These are phyloP conservation scores for Heterotilapia buettikoferi DNA, from an alignment of 2,113 vertebrate species.

Conservation along the genomic window DNA sequence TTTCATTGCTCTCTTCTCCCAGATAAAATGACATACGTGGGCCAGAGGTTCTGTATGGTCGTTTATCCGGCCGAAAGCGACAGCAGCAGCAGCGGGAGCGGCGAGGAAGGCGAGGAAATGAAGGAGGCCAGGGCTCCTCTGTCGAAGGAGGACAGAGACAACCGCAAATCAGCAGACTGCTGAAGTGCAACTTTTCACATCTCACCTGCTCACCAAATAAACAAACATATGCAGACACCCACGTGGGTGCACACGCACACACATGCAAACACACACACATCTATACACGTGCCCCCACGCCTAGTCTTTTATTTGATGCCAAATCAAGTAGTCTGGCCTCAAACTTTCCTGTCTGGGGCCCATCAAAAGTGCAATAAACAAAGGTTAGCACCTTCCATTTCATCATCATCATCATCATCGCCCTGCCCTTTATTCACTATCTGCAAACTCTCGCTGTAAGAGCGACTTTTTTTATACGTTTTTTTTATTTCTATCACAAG, in stretches of 20 bases:
- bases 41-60: slow-evolving; percentile 87
- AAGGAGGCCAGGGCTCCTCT: slow-evolving; percentile 64
- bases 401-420: background rate
- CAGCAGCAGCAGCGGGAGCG: background rate
- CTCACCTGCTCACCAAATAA: background rate
- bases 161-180: slow-evolving; percentile 57
- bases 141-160: slow-evolving; percentile 49
- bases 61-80: slow-evolving; percentile 73
- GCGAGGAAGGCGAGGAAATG: slow-evolving; percentile 65
- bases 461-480: background rate
- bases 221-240: background rate
- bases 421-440: slow-evolving; percentile 18
- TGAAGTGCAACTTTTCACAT: slow-evolving; percentile 17
- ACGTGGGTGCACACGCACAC: background rate
- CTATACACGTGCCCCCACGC: background rate
- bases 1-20: background rate
- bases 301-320: background rate
- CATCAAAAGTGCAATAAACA: slow-evolving; percentile 38
- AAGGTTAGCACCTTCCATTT: background rate
- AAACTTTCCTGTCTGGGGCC: background rate
- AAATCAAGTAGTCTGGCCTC: slow-evolving; percentile 12
- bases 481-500: slow-evolving; percentile 4
- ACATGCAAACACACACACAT: background rate
- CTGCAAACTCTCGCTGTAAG: slow-evolving; percentile 13
- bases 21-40: slow-evolving; percentile 80